phyloP scores from a whole-genome alignment of 2,888 invertebrate genomes.

The Capitulum mitella region DNA sequence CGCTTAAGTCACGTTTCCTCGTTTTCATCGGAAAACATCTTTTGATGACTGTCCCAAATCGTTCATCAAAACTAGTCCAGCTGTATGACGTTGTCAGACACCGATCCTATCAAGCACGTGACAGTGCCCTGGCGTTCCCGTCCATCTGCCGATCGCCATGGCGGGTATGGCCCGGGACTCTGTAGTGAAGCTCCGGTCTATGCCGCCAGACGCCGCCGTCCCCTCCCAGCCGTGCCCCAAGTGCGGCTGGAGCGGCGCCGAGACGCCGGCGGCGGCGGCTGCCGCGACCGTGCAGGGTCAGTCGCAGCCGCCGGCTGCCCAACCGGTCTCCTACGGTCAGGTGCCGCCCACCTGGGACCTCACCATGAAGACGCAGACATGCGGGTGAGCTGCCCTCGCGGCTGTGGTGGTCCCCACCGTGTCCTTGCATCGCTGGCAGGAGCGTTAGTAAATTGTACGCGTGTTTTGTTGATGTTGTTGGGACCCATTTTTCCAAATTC shows the following conservation, averaged over 20 bases:
- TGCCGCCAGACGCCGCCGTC: not conserved
- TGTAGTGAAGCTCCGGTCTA: not conserved
- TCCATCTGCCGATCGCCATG: not conserved
- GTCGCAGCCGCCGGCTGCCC: not conserved
- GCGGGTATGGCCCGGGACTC: not conserved
- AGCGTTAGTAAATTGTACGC: too few species aligned
- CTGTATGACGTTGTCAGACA: too few species aligned
- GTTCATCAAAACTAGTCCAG: too few species aligned
- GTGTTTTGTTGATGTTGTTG: too few species aligned
- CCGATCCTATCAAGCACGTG: not conserved
- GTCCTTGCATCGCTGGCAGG: too few species aligned
- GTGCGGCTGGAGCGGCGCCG: not conserved
- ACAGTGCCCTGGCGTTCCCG: not conserved
- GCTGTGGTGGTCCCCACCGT: too few species aligned
- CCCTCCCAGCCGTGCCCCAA: not conserved
- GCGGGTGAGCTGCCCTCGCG: not conserved
- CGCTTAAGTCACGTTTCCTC: too few species aligned
- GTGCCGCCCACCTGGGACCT: constrained; percentile 32
- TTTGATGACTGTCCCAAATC: too few species aligned
- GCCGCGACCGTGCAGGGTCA: not conserved
- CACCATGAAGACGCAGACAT: constrained; percentile 26
- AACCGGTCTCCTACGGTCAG: constrained; percentile 26
- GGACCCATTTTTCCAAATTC: too few species aligned
- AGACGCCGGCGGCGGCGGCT: not conserved
- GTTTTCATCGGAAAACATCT: too few species aligned